A percentile compares a stretch with the other conserved stretches of the same genome.
phyloP scores from a whole-genome alignment of 2,888 invertebrate genomes.

The Euspilapteryx auroguttella region DNA sequence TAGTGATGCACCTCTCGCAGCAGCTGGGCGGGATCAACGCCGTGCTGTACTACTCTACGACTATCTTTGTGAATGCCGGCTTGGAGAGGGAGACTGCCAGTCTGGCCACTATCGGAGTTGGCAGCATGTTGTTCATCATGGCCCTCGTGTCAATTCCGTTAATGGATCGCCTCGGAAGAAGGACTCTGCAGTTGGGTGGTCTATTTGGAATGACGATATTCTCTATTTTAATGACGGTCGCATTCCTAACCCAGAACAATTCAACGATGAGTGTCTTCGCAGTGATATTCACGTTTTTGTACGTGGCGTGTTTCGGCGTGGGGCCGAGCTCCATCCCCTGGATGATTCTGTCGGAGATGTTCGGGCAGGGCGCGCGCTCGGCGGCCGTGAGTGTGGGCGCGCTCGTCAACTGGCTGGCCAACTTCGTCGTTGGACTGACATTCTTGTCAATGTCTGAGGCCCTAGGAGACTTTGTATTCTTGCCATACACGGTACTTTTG shows the following conservation, averaged over 20 bases:
- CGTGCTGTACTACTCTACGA: constrained; percentile 73
- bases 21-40: constrained; percentile 54
- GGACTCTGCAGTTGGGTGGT: constrained; percentile 70
- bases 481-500: constrained; percentile 44
- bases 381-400: constrained; percentile 54
- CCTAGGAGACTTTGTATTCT: constrained; percentile 40
- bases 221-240: constrained; percentile 69
- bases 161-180: constrained; percentile 71
- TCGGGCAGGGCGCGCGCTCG: constrained; percentile 48
- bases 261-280: constrained; percentile 47
- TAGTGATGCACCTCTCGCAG: constrained; percentile 55
- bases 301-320: constrained; percentile 52
- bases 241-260: constrained; percentile 39
- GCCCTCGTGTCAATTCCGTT: constrained; percentile 75
- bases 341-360: constrained; percentile 55
- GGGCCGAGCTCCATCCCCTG: constrained; percentile 57
- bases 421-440: constrained; percentile 49
- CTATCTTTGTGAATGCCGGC: constrained; percentile 66
- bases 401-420: constrained; percentile 53
- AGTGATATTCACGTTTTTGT: constrained; percentile 46
- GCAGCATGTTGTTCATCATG: constrained; percentile 72
- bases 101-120: constrained; percentile 71
- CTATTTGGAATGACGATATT: constrained; percentile 74
- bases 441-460: constrained; percentile 36
- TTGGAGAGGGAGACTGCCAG: constrained; percentile 60